A percentile compares a stretch with the other conserved stretches of the same genome.
These are phyloP conservation scores for Eulemur rubriventer DNA, from an alignment of 2,797 vertebrate species.

Conservation along the genomic window DNA sequence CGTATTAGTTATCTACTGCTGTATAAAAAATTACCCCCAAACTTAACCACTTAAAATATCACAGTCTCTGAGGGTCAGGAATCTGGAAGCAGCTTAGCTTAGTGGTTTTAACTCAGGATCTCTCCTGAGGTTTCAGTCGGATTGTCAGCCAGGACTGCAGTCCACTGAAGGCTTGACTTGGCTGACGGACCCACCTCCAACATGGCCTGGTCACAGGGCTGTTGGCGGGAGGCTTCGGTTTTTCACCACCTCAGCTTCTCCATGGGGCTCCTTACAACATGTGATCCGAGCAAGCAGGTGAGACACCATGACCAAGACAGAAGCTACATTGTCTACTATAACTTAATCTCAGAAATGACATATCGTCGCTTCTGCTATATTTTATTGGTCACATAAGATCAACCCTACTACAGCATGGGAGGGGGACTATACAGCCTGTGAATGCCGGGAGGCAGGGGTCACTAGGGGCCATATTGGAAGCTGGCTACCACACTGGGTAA, in stretches of 20 bases:
- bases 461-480: not conserved
- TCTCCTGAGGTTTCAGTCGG: not conserved
- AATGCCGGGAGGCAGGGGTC: not conserved
- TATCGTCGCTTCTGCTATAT: not conserved
- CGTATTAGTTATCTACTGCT: not conserved
- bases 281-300: not conserved
- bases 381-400: not conserved
- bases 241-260: not conserved
- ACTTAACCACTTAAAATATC: not conserved
- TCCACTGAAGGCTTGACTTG: not conserved
- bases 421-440: not conserved
- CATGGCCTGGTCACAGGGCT: not conserved
- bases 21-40: slow-evolving; percentile 11
- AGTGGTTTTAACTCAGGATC: not conserved
- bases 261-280: not conserved
- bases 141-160: not conserved
- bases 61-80: not conserved
- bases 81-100: slow-evolving; percentile 3
- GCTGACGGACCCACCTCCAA: not conserved
- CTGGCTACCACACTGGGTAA: not conserved
- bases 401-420: not conserved
- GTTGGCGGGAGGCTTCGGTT: not conserved
- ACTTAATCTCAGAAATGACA: not conserved
- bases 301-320: not conserved
- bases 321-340: not conserved